Base-by-base conservation (phyloP, 92 coral and sea anemone species). In the Parazoanthus darwini region DNA sequence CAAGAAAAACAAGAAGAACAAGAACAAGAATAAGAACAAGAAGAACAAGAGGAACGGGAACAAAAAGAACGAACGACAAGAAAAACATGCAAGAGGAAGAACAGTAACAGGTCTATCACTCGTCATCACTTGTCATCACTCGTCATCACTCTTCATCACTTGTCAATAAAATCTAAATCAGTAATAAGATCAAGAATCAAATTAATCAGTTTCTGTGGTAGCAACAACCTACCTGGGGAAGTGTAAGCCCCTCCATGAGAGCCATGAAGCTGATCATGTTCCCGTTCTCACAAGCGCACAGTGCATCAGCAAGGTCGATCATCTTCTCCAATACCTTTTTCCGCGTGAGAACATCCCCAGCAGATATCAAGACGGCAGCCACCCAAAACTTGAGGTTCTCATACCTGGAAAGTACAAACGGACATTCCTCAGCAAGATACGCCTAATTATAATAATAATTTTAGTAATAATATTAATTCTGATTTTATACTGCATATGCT, bases 231-330 rank as follows among this genome's bases (percentile, higher is more conserved):
- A 97, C 99, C 98, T 97, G 99, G 29, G 95, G 92, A 33, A 87
- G 87, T 38, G 96, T 92, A 23, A 97, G 98, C 67, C 99, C 99
- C 72, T 97, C 99, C 93, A 97, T 95, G 73, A 97, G 81, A 23
- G 99, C 99, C 99, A 97, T 97, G 68, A 97, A 97, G n/a, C 98
- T 92, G 66, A 94, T 88, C 70, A 97, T 93, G 87, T 97, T 97
- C 25, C 99, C 99, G 59, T 89, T 98, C 82, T 93, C 92, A 90
- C 91, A 93, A 89, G 98, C 92, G 54, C 86, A 91, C 90, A 97
- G 83, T 10, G 94, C 91, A 54, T 97, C 98, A 23, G 99, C 99
- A 73, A 97, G 88, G 78, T 96, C 97, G 39, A 97, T 97, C 73
- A 97, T 93, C 76, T 94, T 93, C 22, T 93, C 92, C 42, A 97